Evolutionary conservation across 2,797 vertebrate species (phyloP).

Genomic region (Coranthus polyacanthus): DNA sequence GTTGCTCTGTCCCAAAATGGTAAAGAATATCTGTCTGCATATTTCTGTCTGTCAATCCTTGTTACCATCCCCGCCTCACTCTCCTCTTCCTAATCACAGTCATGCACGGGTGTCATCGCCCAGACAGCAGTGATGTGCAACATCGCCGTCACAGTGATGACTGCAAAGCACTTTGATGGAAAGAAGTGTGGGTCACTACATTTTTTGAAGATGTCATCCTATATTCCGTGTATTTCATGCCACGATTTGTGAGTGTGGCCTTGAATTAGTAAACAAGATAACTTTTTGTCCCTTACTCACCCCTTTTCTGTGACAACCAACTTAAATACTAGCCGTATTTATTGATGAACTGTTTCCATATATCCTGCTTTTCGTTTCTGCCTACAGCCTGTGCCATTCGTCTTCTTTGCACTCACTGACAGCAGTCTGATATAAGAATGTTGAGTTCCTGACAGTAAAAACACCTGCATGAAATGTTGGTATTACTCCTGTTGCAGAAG

Average conservation of each 20-base stretch:
- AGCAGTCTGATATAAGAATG: constrained; percentile 15
- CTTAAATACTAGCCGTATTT: constrained; percentile 1
- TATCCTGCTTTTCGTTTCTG: neutral
- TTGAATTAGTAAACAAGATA: constrained; percentile 27
- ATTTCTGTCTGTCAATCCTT: constrained; percentile 45
- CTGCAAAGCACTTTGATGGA: constrained; percentile 38
- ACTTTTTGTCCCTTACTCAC: neutral
- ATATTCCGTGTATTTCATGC: constrained; percentile 18
- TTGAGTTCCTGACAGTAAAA: constrained; percentile 20
- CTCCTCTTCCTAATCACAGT: constrained; percentile 22
- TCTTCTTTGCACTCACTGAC: constrained; percentile 33
- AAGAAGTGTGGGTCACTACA: constrained; percentile 9
- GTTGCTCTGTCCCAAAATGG: constrained; percentile 8
- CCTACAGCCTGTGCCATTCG: constrained; percentile 8
- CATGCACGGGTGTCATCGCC: constrained; percentile 30
- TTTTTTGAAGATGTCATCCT: constrained; percentile 26
- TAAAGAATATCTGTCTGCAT: constrained; percentile 5
- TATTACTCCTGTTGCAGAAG: constrained; percentile 22
- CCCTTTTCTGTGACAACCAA: neutral
- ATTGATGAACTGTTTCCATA: constrained; percentile 21
- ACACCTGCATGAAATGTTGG: constrained; percentile 31
- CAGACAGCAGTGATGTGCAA: constrained; percentile 39
- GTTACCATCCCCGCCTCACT: constrained; percentile 23
- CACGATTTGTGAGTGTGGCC: constrained; percentile 12
- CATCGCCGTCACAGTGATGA: constrained; percentile 39